phyloP scores from a whole-genome alignment of 30 jellyfish, hydroid and myxozoan genomes.

The Clytia hemisphaerica region DNA sequence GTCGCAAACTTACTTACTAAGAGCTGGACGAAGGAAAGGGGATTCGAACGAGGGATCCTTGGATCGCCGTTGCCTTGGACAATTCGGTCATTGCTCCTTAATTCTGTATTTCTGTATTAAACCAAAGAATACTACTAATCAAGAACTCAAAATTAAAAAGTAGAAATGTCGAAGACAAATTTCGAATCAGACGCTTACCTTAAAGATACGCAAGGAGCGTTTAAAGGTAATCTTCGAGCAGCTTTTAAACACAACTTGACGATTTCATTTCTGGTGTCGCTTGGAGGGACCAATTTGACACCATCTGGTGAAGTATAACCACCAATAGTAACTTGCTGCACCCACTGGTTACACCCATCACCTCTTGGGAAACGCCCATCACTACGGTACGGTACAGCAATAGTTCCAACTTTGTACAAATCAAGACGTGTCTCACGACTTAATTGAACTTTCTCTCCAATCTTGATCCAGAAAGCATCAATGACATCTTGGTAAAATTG shows the following conservation, averaged over 20 bases:
- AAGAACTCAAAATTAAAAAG: too few relatives aligned
- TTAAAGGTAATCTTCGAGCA: conserved; percentile 24
- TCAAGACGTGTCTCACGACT: conserved; percentile 18
- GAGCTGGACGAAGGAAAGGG: too few relatives aligned
- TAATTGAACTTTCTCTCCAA: conserved; percentile 16
- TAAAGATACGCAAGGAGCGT: conserved; percentile 30
- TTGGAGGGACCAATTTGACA: neutral
- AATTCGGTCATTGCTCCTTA: too few relatives aligned
- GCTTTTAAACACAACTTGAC: conserved; percentile 23
- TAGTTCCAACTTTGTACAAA: conserved; percentile 18
- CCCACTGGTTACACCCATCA: conserved; percentile 36
- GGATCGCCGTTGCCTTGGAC: too few relatives aligned
- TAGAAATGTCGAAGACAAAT: too few relatives aligned
- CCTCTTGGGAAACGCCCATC: conserved; percentile 27
- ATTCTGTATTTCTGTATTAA: too few relatives aligned
- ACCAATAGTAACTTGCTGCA: conserved; percentile 21
- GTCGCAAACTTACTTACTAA: too few relatives aligned
- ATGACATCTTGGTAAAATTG: conserved; percentile 8
- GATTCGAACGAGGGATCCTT: too few relatives aligned
- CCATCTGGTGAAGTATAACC: neutral
- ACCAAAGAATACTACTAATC: too few relatives aligned
- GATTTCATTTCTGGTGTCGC: neutral
- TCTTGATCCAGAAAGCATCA: conserved; percentile 26
- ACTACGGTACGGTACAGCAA: conserved; percentile 29
- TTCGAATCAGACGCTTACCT: too few relatives aligned